Conservation (phyloP, 2,888 invertebrate species). For the Encarsia formosa region DNA sequence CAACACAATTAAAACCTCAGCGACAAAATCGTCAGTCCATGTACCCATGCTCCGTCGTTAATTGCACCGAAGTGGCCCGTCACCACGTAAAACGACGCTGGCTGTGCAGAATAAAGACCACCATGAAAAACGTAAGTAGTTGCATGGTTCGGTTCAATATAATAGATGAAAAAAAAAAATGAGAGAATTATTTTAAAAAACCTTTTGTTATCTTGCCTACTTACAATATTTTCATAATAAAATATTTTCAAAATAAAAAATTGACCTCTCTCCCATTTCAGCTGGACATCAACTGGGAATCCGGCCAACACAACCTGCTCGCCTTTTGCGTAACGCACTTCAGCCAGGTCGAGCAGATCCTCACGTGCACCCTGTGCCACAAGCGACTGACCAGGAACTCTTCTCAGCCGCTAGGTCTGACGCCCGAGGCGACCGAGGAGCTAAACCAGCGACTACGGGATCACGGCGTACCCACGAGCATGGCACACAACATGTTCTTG, state of each 20-base stretch:
- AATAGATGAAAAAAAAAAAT: neutral
- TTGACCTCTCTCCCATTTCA: conserved; percentile 25
- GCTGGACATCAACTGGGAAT: conserved; percentile 52
- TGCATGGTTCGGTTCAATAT: neutral
- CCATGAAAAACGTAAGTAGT: neutral
- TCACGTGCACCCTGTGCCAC: conserved; percentile 74
- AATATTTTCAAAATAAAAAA: neutral
- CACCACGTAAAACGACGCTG: conserved; percentile 51
- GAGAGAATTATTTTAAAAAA: no score
- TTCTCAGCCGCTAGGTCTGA: conserved; percentile 65
- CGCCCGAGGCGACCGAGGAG: conserved; percentile 52
- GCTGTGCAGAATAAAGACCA: conserved; percentile 46
- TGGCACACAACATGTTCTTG: conserved; percentile 68
- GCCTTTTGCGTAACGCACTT: conserved; percentile 62
- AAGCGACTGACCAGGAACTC: conserved; percentile 72
- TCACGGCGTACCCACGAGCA: conserved; percentile 65
- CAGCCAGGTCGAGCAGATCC: conserved; percentile 66
- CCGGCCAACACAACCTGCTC: conserved; percentile 40
- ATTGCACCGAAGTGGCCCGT: conserved; percentile 47
- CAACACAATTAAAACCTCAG: conserved; percentile 46
- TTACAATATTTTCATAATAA: no score
- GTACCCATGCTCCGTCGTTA: conserved; percentile 45
- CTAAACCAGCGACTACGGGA: conserved; percentile 55
- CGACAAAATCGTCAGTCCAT: conserved; percentile 46
- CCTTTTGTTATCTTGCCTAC: no score